These are phyloP conservation scores for Mesaphorura yosii DNA, from an alignment of 1,140 invertebrate genomes.

Conservation along the genomic window DNA sequence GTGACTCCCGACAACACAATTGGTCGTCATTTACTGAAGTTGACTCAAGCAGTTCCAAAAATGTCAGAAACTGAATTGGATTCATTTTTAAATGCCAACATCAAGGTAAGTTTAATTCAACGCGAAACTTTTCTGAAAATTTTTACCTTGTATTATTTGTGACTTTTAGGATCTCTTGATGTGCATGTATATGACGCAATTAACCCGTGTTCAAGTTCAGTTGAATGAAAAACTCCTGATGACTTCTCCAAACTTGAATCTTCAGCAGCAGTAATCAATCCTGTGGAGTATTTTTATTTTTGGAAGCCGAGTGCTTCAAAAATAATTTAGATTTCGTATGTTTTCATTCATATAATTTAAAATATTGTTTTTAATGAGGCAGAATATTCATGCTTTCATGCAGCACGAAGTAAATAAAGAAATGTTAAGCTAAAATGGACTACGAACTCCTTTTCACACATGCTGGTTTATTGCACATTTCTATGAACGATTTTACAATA, in stretches of 20 bases:
- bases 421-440: no score
- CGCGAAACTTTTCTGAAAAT: not conserved
- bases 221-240: conserved; percentile 76
- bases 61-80: conserved; percentile 82
- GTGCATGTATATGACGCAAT: conserved; percentile 86
- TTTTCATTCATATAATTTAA: no score
- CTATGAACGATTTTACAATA: no score
- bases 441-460: no score
- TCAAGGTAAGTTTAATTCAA: conserved; percentile 51
- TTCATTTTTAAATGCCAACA: conserved; percentile 87
- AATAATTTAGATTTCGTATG: no score
- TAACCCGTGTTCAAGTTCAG: conserved; percentile 90
- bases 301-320: no score
- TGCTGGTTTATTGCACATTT: no score
- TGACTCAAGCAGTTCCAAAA: conserved; percentile 74
- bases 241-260: conserved; percentile 23
- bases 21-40: conserved; percentile 71
- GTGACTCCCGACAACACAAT: conserved; percentile 66
- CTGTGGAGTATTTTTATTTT: no score
- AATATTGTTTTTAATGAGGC: no score
- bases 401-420: no score
- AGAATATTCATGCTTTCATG: no score
- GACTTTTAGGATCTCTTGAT: conserved; percentile 78
- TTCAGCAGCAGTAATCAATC: conserved; percentile 13
- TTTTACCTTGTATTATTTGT: no score